Evolutionary conservation across 2,113 vertebrate genomes (phyloP).

Genomic region (Zosterops borbonicus): DNA sequence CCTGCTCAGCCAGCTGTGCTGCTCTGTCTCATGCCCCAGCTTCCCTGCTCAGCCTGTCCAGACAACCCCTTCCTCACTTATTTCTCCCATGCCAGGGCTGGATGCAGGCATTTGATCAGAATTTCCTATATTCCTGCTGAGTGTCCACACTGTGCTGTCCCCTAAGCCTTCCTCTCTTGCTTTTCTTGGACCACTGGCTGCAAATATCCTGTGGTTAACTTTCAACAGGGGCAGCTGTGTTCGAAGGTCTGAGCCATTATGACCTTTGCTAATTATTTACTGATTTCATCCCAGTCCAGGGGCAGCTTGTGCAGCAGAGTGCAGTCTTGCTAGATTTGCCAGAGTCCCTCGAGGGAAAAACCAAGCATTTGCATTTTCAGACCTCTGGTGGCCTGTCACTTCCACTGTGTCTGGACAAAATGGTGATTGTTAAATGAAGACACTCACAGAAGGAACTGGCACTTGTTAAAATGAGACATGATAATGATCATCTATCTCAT

Average conservation of each 20-base stretch:
- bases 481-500: not conserved
- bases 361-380: not conserved
- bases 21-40: not conserved
- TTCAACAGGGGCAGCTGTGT: not conserved
- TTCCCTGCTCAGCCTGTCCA: not conserved
- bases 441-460: not conserved
- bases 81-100: not conserved
- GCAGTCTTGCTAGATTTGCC: not conserved
- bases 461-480: not conserved
- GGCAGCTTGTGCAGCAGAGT: not conserved
- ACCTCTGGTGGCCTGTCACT: not conserved
- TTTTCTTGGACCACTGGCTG: not conserved
- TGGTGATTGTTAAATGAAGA: not conserved
- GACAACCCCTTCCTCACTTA: not conserved
- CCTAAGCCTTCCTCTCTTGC: not conserved
- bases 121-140: not conserved
- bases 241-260: not conserved
- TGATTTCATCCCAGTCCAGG: not conserved
- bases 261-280: conserved; percentile 16
- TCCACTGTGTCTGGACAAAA: not conserved
- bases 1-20: not conserved
- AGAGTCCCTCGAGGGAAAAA: not conserved
- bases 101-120: not conserved
- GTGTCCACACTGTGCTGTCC: not conserved
- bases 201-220: not conserved